Conservation (phyloP, 2,797 vertebrate species). For the Esox lucius region DNA sequence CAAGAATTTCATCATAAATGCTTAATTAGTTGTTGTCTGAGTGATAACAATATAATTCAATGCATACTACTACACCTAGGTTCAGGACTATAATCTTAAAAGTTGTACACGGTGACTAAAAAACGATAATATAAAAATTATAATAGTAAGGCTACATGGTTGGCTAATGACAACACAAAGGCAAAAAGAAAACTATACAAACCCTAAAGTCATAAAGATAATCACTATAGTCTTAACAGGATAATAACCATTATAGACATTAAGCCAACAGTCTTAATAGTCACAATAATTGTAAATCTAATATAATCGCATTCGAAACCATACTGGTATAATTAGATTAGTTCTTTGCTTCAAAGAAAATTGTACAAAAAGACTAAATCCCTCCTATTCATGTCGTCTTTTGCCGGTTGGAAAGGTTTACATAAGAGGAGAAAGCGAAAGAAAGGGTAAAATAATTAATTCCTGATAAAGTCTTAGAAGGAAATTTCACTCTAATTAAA, state of each 20-base stretch:
- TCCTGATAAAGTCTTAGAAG: constrained; percentile 32
- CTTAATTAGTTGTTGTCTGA: background rate
- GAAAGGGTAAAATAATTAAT: constrained; percentile 28
- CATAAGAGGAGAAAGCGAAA: constrained; percentile 17
- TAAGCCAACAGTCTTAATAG: background rate
- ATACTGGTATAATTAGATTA: background rate
- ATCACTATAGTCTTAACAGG: too few relatives aligned
- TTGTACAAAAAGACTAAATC: constrained; percentile 23
- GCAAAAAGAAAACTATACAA: too few relatives aligned
- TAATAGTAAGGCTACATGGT: background rate
- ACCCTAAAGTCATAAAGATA: too few relatives aligned
- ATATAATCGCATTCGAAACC: background rate
- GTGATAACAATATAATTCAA: background rate
- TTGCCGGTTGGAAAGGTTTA: constrained; percentile 39
- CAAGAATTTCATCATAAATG: background rate
- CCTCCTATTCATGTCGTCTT: constrained; percentile 28
- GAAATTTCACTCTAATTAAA: constrained; percentile 81
- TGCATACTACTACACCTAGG: background rate
- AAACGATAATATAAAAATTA: background rate
- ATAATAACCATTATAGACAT: background rate
- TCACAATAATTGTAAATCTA: background rate
- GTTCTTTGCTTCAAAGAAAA: constrained; percentile 16
- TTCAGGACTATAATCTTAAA: background rate
- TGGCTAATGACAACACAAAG: too few relatives aligned
- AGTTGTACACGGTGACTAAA: background rate